Evolutionary conservation across 2,797 vertebrate genomes (phyloP), one percentile per base, ranked within the genome.

Genomic region (Echeneis naucrates): DNA sequence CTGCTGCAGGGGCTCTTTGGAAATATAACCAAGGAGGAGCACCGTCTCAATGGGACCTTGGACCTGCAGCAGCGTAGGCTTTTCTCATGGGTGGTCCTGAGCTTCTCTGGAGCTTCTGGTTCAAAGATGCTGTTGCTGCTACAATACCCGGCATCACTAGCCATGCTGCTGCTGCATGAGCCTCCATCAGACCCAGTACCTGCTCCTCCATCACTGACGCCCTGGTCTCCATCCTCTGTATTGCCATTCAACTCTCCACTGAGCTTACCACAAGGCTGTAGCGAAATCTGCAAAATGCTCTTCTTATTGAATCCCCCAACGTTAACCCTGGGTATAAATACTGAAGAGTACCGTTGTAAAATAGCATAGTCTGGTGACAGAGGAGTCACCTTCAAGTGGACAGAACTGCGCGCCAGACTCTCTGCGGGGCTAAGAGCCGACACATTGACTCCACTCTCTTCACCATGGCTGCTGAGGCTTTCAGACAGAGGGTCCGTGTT

Each of bases 1-100:
- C 96, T 98, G 77, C 80, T 94, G 33, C 96, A 96, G 70, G 96
- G 96, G 80, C 96, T 99, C 86, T 95, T 93, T 16, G 98, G 96
- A 71, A 98, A 98, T 83, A 99, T 96, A 60, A 99, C 96, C 88
- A 99, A 88, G 0, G 98, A 99, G 0, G 97, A 98, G 87, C 97
- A 99, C 21, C 97, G 96, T 67, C 96, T 95, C 45, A 98, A 87
- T 0, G 97, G 96, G 68, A 94, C 90, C 88, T 93, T 95, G 4
- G 91, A 84, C 73, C 93, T 95, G 72, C 85, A 87, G 81, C 88
- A 92, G 55, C 54, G 83, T 10, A 92, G 77, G 72, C 79, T 66
- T 77, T 85, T 93, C 61, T 93, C 87, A 50, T 90, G 88, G 55
- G 82, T 88, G 42, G 81, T 80, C 78, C 90, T 89, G 42, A 84